Base-by-base conservation (phyloP, 1,140 invertebrate species). In the Gonatopus flavifemur region DNA sequence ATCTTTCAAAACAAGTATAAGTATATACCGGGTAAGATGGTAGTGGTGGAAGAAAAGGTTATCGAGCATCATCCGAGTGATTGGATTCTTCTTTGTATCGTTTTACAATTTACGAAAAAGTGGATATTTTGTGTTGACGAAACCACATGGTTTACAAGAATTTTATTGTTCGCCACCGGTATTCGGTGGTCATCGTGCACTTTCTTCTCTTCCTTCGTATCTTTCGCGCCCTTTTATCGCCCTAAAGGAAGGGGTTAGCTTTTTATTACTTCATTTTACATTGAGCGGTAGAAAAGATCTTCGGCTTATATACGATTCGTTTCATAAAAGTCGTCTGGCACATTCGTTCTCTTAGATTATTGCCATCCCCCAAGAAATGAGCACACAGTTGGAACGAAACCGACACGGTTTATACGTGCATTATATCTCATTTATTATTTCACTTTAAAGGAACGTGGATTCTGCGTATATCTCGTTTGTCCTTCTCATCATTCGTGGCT, bases 1-100 rank as follows among this genome's bases (percentile, higher is more conserved):
- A 59, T 57, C 49, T 43, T 50, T 55, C 60, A 64, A 72, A 74
- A 72, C 69, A 74, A 72, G 70, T 67, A 72, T 72, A 74, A 73
- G 66, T 63, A 63, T 54, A 36, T 28, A 12, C n/a, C n/a, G n/a
- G n/a, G n/a, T n/a, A n/a, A n/a, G n/a, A n/a, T n/a, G n/a, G n/a
- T n/a, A n/a, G n/a, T n/a, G n/a, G n/a, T n/a, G n/a, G n/a, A n/a
- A n/a, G n/a, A n/a, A n/a, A n/a, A n/a, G n/a, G n/a, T n/a, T n/a
- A n/a, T n/a, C n/a, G n/a, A n/a, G n/a, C n/a, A n/a, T n/a, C n/a
- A n/a, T n/a, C n/a, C n/a, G n/a, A n/a, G n/a, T n/a, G n/a, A n/a
- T n/a, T n/a, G n/a, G n/a, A n/a, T n/a, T n/a, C n/a, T n/a, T n/a
- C n/a, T n/a, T n/a, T n/a, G n/a, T n/a, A n/a, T n/a, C n/a, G n/a